These are phyloP conservation scores for Sandelia bainsii DNA, from an alignment of 2,797 vertebrate genomes.

Conservation along the genomic window DNA sequence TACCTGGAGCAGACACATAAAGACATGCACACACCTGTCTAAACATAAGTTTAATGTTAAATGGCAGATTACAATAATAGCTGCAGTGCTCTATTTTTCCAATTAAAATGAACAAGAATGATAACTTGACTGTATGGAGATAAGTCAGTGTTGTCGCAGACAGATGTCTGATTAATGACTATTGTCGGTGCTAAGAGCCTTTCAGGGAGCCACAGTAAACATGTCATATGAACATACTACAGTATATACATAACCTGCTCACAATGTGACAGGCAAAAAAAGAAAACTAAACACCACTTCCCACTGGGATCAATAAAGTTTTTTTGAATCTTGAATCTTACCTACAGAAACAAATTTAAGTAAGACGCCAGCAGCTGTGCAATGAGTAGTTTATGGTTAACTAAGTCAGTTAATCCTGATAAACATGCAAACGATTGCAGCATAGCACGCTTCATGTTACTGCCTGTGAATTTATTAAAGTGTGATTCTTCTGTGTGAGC, in stretches of 20 bases:
- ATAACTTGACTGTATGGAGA: too few species aligned
- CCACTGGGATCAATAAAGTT: too few species aligned
- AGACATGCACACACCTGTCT: background rate
- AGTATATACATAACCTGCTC: too few species aligned
- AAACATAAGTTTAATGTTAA: background rate
- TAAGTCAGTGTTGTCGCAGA: too few species aligned
- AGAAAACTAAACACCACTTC: too few species aligned
- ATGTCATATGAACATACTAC: background rate
- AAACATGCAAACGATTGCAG: slow-evolving; percentile 57
- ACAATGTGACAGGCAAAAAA: too few species aligned
- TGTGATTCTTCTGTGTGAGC: slow-evolving; percentile 29
- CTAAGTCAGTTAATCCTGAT: slow-evolving; percentile 50
- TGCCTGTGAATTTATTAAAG: slow-evolving; percentile 43
- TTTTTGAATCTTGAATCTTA: too few species aligned
- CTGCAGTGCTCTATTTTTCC: background rate
- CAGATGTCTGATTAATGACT: too few species aligned
- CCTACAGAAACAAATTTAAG: slow-evolving; percentile 17
- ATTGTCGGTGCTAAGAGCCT: too few species aligned
- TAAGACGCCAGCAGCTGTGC: slow-evolving; percentile 10
- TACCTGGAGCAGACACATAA: slow-evolving; percentile 13
- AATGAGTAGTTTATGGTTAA: slow-evolving; percentile 37
- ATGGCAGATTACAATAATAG: background rate
- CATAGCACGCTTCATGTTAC: slow-evolving; percentile 62
- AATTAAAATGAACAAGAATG: too few species aligned
- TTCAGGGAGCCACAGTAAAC: too few species aligned